Base-by-base conservation (phyloP, 2,888 invertebrate genomes). In the Cheilosia grossa region DNA sequence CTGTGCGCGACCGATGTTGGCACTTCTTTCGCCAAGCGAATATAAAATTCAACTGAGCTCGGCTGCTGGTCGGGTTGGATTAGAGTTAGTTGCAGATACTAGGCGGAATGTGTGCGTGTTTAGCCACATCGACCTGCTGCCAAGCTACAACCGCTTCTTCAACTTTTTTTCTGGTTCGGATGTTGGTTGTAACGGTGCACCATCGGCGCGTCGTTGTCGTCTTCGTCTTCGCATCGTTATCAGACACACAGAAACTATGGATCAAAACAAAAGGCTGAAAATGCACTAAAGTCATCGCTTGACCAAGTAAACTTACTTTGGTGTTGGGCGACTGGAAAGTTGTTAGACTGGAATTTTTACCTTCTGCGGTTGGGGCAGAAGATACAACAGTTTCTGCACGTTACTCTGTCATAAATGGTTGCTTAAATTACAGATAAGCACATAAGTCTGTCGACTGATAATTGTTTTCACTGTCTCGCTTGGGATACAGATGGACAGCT, bases 211-310 rank as follows among this genome's bases (percentile, higher is more conserved):
- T 59, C 53, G 27, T 72, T 2, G 24, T 53, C 27, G 17, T 44
- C 37, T 53, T 40, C 53, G n/a, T 9, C 42, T 59, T 40, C 53
- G 24, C 27, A 49, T 47, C 67, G 72, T 79, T 66, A 81, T 81
- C 67, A 82, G 17, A 17, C 19, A 17, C 56, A 33, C 21, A 67
- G 85, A 85, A 85, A 61, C 72, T 72, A 58, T 21, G 27, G 75
- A 85, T 61, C 85, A 85, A 70, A 85, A 85, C 85, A 85, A 85
- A 85, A 69, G 42, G 37, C 42, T n/a, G 30, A 85, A 81, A 81
- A 72, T 67, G 67, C 85, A 85, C 58, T 74, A 40, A 47, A 54
- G 66, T 58, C 64, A 54, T 72, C 59, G 53, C 58, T 77, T 80
- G 83, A 79, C 83, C 83, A 83, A 80, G 79, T 83, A 47, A 80